Evolutionary conservation across 1,140 invertebrate genomes (phyloP).

Genomic region (Tachypleus tridentatus): DNA sequence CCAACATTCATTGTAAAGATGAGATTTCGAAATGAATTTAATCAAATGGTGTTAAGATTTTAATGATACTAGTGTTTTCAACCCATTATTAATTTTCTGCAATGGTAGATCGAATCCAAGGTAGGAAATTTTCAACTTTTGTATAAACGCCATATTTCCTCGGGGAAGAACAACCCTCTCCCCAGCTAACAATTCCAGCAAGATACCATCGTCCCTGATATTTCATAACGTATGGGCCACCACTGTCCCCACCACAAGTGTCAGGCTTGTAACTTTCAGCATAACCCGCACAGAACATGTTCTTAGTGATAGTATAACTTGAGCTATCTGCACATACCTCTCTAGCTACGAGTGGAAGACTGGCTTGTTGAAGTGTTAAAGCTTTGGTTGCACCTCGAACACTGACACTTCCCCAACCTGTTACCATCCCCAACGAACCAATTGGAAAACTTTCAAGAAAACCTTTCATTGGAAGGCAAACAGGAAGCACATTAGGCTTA

Average conservation of each 20-base stretch:
- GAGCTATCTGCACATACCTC: slow-evolving; percentile 11
- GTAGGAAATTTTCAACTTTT: slow-evolving; percentile 27
- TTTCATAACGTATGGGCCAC: slow-evolving; percentile 75
- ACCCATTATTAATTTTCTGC: slow-evolving; percentile 1
- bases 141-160: slow-evolving; percentile 31
- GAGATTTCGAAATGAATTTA: too few species aligned
- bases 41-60: too few species aligned
- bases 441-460: slow-evolving; percentile 10
- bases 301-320: slow-evolving; percentile 25
- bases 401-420: slow-evolving; percentile 24
- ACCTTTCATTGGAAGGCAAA: slow-evolving; percentile 24
- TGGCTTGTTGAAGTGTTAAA: slow-evolving; percentile 17
- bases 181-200: slow-evolving; percentile 90
- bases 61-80: too few species aligned
- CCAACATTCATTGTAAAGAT: too few species aligned
- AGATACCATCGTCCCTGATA: slow-evolving; percentile 75
- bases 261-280: slow-evolving; percentile 54
- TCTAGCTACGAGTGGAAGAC: slow-evolving; percentile 14
- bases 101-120: slow-evolving; percentile 21
- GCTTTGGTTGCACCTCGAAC: slow-evolving; percentile 15
- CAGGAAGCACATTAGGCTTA: slow-evolving; percentile 21
- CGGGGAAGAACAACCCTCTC: slow-evolving; percentile 35
- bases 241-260: slow-evolving; percentile 65
- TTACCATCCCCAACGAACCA: slow-evolving; percentile 12
- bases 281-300: slow-evolving; percentile 32